Conservation (phyloP, 2,797 vertebrate species). For the Argentina silus region DNA sequence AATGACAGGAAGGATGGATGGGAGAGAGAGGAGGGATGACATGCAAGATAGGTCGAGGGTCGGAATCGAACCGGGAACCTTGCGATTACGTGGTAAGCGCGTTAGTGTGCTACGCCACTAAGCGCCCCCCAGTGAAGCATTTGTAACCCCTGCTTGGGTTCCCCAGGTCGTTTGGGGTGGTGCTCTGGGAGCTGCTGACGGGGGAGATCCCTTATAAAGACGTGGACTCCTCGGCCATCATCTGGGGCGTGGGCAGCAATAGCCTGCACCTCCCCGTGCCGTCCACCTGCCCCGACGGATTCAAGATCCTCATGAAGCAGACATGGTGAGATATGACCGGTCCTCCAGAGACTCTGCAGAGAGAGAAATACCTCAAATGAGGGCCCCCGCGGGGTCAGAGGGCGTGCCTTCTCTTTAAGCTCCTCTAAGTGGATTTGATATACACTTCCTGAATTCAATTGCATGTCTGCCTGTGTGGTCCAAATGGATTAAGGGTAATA, state of each 20-base stretch:
- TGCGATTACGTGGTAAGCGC: too few relatives aligned
- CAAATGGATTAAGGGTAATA: too few relatives aligned
- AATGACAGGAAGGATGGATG: too few relatives aligned
- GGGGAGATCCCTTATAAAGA: slow-evolving; percentile 99
- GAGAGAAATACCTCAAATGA: background rate
- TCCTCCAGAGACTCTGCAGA: background rate
- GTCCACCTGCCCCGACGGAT: slow-evolving; percentile 96
- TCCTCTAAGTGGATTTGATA: background rate
- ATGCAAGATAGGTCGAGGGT: too few relatives aligned
- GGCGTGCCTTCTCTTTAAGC: background rate
- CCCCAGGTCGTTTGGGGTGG: slow-evolving; percentile 97
- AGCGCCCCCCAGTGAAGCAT: too few relatives aligned
- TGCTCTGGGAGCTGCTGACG: slow-evolving; percentile 96
- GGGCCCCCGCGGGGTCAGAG: too few relatives aligned
- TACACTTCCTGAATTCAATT: background rate
- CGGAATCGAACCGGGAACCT: too few relatives aligned
- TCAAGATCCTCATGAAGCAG: slow-evolving; percentile 99
- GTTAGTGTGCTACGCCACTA: too few relatives aligned
- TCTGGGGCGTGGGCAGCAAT: slow-evolving; percentile 99
- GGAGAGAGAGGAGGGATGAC: too few relatives aligned
- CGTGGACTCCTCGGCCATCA: slow-evolving; percentile 97
- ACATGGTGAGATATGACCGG: slow-evolving; percentile 85
- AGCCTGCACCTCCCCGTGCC: slow-evolving; percentile 98
- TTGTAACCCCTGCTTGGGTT: slow-evolving; percentile 5
- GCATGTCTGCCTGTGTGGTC: background rate